phyloP scores from a whole-genome alignment of 2,113 vertebrate species.

The Illadopsis cleaveri region DNA sequence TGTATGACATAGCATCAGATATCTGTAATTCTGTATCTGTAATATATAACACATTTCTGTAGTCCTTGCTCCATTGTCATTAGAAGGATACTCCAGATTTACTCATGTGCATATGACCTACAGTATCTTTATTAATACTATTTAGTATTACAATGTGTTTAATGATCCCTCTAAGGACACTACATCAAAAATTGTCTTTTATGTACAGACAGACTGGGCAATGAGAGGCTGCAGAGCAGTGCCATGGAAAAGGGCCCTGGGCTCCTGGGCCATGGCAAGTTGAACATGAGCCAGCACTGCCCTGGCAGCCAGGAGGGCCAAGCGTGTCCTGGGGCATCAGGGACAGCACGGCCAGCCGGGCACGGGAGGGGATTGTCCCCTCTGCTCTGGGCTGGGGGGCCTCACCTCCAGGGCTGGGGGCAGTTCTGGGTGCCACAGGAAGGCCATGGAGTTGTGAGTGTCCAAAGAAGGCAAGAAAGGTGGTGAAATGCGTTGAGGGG shows the following conservation, averaged over 20 bases:
- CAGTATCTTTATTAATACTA: not conserved
- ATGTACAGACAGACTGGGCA: not conserved
- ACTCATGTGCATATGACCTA: rapidly evolving
- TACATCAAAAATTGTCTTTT: not conserved
- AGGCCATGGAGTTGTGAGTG: not conserved
- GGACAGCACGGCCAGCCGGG: not conserved
- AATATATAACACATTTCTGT: not conserved
- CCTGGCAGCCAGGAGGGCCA: not conserved
- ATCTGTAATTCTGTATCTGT: not conserved
- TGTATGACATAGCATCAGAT: not conserved
- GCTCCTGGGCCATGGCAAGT: not conserved
- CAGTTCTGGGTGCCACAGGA: rapidly evolving
- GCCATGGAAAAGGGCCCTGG: not conserved
- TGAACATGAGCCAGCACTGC: not conserved
- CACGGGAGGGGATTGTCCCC: not conserved
- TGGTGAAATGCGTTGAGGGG: not conserved
- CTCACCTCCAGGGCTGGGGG: not conserved
- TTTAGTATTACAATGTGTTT: not conserved
- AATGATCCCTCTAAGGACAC: not conserved
- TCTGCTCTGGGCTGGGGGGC: not conserved
- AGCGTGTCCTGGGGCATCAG: not conserved
- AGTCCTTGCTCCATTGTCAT: not conserved
- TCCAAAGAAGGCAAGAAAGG: not conserved
- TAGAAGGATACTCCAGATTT: not conserved
- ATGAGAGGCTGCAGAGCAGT: not conserved